phyloP scores from a whole-genome alignment of 35 echinoderm and acorn worm genomes.

The Ophioderma brevispina region DNA sequence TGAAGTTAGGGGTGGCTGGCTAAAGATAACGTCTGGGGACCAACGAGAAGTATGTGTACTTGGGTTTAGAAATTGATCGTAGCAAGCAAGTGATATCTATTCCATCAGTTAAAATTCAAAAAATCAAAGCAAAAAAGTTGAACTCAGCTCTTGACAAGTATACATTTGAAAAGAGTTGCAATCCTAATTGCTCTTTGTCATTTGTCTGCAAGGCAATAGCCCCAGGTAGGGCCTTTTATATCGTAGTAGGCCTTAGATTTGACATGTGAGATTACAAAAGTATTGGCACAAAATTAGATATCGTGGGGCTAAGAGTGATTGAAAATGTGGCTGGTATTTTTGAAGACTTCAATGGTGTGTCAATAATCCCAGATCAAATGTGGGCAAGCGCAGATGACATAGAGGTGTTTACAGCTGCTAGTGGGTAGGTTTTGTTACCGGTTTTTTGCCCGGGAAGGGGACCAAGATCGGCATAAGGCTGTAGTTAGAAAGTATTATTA shows the following conservation, averaged over 20 bases:
- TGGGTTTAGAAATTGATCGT: constrained; percentile 34
- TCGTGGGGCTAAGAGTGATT: neutral
- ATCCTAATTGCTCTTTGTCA: neutral
- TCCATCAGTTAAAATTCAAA: constrained; percentile 10
- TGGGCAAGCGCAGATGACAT: neutral
- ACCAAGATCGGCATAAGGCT: neutral
- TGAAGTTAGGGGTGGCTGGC: neutral
- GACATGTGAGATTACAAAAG: neutral
- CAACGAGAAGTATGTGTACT: neutral
- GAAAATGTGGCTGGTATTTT: constrained; percentile 2
- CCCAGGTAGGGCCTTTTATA: constrained; percentile 25
- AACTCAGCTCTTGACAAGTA: neutral
- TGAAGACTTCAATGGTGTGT: constrained; percentile 9
- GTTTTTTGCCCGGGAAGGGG: constrained; percentile 20
- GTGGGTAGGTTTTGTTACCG: constrained; percentile 19
- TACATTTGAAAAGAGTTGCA: neutral
- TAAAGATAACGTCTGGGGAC: neutral
- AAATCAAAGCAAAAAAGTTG: neutral
- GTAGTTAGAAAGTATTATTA: neutral
- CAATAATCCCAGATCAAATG: neutral
- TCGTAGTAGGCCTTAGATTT: constrained; percentile 26
- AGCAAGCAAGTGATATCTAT: neutral
- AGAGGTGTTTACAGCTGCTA: neutral
- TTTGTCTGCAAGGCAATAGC: constrained; percentile 37
- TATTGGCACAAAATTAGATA: constrained; percentile 15